Conservation (phyloP, 2,888 invertebrate genomes). For the Didymodactylos carnosus region DNA sequence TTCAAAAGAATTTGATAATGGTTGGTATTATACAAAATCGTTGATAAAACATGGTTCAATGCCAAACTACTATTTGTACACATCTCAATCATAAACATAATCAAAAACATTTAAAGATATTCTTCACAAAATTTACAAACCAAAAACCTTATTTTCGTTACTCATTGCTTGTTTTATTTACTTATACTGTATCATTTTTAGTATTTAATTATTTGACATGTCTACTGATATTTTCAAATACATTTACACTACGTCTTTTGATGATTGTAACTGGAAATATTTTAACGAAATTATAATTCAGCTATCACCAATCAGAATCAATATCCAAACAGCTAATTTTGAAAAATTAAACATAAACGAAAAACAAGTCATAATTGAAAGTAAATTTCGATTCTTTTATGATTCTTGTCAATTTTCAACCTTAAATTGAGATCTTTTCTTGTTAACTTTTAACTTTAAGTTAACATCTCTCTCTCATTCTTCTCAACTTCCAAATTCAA, state of each 20-base stretch:
- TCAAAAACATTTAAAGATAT: neutral
- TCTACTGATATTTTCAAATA: neutral
- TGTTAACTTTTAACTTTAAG: too few relatives aligned
- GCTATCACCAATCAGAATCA: too few relatives aligned
- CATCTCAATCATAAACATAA: neutral
- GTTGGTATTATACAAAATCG: neutral
- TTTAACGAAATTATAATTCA: neutral
- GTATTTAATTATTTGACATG: neutral
- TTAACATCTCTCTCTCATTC: too few relatives aligned
- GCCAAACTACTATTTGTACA: neutral
- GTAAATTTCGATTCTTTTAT: too few relatives aligned
- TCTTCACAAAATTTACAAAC: neutral
- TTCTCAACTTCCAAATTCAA: too few relatives aligned
- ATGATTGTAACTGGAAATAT: neutral
- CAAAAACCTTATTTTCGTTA: neutral
- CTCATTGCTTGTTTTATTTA: neutral
- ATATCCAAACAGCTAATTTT: too few relatives aligned
- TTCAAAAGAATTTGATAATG: neutral
- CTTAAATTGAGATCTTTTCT: too few relatives aligned
- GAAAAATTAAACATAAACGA: too few relatives aligned
- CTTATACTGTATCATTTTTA: neutral
- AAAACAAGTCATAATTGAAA: too few relatives aligned
- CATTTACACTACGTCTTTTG: neutral
- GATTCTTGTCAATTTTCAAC: too few relatives aligned
- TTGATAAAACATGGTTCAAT: neutral